Conservation (phyloP, 2,888 invertebrate species). For the Periphyllus acericola region DNA sequence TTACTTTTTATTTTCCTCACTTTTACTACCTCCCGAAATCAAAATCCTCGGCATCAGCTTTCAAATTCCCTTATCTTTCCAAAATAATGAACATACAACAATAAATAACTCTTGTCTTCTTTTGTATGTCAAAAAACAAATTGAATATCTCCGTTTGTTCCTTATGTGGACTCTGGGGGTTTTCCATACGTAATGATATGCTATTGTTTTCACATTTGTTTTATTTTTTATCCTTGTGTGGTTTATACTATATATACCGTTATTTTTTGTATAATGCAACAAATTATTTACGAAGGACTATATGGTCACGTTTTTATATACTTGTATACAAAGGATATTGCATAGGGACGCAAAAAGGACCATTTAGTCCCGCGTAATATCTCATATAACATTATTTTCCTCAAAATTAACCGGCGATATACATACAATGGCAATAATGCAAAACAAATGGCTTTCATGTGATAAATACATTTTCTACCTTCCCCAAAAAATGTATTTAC, state of each 20-base stretch:
- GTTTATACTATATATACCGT: neutral
- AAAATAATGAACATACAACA: constrained; percentile 37
- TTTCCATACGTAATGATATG: neutral
- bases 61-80: constrained; percentile 36
- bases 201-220: constrained; percentile 29
- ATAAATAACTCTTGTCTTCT: constrained; percentile 5
- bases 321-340: neutral
- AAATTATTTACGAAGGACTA: constrained; percentile 8
- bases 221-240: neutral
- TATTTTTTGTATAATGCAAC: neutral
- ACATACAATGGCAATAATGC: constrained; percentile 3
- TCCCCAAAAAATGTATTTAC: neutral
- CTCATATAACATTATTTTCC: constrained; percentile 41
- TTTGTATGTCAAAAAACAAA: neutral
- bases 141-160: constrained; percentile 12
- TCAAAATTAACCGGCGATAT: constrained; percentile 8
- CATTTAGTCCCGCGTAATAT: constrained; percentile 38
- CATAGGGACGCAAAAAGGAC: constrained; percentile 1
- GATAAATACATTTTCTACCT: neutral
- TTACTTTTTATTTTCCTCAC: constrained; percentile 30
- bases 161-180: neutral
- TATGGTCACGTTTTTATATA: neutral
- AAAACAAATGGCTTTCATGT: constrained; percentile 1
- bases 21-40: constrained; percentile 35
- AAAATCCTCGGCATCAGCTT: constrained; percentile 14